Evolutionary conservation across 1,140 invertebrate genomes (phyloP), one percentile per base, ranked within the genome.

Genomic region (Calliopsis andreniformis): DNA sequence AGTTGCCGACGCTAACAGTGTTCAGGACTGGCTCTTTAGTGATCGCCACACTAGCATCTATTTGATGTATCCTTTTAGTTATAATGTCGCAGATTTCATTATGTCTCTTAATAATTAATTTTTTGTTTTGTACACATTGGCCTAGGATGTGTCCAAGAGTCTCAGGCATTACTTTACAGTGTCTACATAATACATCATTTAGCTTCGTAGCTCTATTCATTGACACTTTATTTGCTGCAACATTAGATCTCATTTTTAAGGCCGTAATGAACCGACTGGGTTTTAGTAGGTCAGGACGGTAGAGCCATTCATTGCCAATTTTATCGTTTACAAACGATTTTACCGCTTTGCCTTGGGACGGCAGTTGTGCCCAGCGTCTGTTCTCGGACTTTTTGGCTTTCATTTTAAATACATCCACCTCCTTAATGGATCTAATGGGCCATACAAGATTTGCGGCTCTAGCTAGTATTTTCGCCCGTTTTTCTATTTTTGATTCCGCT

Each of bases 141-240:
- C 87, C 86, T 2, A 88, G 55, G 12, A 86, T 82, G 62, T 85
- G 83, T 0, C 62, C 80, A 59, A 87, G 78, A 28, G 81, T 88
- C 79, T 87, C 86, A 32, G 69, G 68, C 63, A 80, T 35, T 16
- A 25, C 10, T 1, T 61, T 55, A 53, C 82, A 84, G 23, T 61
- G 56, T 20, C 82, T n/a, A 53, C 84, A 88, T 1, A 55, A 2
- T 1, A n/a, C 51, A n/a, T 2, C 51, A 2, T 20, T n/a, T 2
- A n/a, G 10, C 28, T 20, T 55, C 2, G 20, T 28, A 3, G 51
- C 51, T 55, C 51, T 55, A 20, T 55, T 20, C 2, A 20, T 1
- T 0, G 51, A 55, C 10, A n/a, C 51, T 28, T 55, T 55, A 20
- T 55, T 20, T n/a, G 51, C 51, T 28, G n/a, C 51, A 10, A 55